Evolutionary conservation across 2,797 vertebrate species (phyloP), one percentile per base, ranked within the genome.

Genomic region (Vultur gryphus): DNA sequence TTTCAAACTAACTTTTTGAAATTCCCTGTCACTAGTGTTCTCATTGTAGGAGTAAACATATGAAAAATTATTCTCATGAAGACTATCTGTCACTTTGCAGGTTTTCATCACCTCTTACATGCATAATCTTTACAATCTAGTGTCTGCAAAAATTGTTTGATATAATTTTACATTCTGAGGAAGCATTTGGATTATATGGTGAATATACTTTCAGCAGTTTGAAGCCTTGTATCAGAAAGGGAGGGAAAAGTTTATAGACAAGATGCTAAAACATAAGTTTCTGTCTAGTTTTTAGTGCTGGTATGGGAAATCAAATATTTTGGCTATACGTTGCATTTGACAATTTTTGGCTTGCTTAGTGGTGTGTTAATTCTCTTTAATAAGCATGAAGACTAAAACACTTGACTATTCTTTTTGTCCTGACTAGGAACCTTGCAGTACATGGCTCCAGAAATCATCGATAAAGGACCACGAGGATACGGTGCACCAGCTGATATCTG

Each of bases 391-490:
- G 54, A 37, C 55, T 72, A 0, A 51, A 54, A 37, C 37, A 79
- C 8, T 35, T 89, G 58, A 64, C 46, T 69, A 1, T 64, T 95
- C 10, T 61, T 83, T 91, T 58, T 92, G 90, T 89, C 76, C n/a
- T 75, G 31, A 44, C 35, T 66, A 98, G 98, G 98, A 41, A 98
- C 98, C 14, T 95, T 98, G 85, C 98, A 98, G 85, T 98, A 98
- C 84, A 98, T 98, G 98, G 98, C 98, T 67, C 98, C 98, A 76
- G 98, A 98, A 96, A 98, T 98, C 59, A 98, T 98, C 0, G 97
- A 98, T 84, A 98, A 98, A 87, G 98, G 98, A 37, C 97, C 98
- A 75, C 96, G 96, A 25, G 98, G 98, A 15, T 98, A 98, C 1
- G 98, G 98, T 20, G 97, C 98, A 29, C 97, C 98, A 14, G 98